A percentile compares a stretch with the other conserved stretches of the same genome.
phyloP scores from a whole-genome alignment of 1,140 invertebrate genomes.

The Drosophila lacertosa region DNA sequence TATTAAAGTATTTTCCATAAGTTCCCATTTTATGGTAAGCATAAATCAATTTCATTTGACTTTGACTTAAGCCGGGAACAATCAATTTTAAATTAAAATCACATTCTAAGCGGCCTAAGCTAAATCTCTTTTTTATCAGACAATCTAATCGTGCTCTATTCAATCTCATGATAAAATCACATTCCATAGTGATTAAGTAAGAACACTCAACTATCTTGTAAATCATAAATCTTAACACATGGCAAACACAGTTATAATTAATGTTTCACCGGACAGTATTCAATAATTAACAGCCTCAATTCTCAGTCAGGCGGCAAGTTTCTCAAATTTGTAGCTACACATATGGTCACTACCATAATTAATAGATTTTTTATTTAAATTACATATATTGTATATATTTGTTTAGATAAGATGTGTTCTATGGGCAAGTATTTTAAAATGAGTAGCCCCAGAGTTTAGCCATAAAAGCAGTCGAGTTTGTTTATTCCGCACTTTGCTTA shows the following conservation, averaged over 20 bases:
- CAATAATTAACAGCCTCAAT: conserved; percentile 48
- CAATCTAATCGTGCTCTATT: neutral
- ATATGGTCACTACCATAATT: conserved; percentile 38
- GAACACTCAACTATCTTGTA: conserved; percentile 38
- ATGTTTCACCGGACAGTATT: conserved; percentile 35
- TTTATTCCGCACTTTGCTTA: neutral
- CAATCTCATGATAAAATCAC: conserved; percentile 7
- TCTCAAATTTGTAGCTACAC: conserved; percentile 30
- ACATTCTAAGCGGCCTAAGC: neutral
- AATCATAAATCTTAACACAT: conserved; percentile 52
- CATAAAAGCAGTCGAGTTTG: conserved; percentile 5
- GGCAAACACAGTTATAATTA: conserved; percentile 32
- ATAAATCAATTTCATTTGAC: neutral
- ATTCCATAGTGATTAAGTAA: conserved; percentile 50
- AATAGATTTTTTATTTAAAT: conserved; percentile 47
- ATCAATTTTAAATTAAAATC: neutral
- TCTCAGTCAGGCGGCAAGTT: conserved; percentile 18
- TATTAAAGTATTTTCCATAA: neutral
- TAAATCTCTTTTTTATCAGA: neutral
- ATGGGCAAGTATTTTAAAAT: conserved; percentile 27
- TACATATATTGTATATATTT: conserved; percentile 24
- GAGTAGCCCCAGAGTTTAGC: conserved; percentile 16
- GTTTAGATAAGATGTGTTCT: conserved; percentile 29
- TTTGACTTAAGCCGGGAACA: too few species aligned
- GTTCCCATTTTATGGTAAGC: neutral